A percentile compares a stretch with the other conserved stretches of the same genome.
Conservation (phyloP, 2,797 vertebrate genomes). For the Thaleichthys pacificus region DNA sequence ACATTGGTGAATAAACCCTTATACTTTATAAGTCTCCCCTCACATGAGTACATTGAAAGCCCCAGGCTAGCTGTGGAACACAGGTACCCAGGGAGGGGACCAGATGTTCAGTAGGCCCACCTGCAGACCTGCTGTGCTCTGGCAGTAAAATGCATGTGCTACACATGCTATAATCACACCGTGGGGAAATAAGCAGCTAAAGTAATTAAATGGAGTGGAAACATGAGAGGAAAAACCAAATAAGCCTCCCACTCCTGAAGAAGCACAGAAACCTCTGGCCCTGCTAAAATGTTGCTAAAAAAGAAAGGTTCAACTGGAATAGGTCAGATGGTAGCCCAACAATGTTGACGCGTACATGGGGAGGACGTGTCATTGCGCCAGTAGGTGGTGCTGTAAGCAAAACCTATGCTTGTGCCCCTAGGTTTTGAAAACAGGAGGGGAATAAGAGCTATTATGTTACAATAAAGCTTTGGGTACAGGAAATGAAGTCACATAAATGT, state of each 20-base stretch:
- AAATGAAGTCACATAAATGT: conserved; percentile 60
- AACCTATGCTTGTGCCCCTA: conserved; percentile 34
- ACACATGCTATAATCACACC: conserved; percentile 72
- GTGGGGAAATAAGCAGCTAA: conserved; percentile 70
- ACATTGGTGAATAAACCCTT: conserved; percentile 64
- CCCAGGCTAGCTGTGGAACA: conserved; percentile 56
- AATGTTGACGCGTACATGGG: neutral
- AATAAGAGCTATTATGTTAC: conserved; percentile 17
- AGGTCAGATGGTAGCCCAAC: conserved; percentile 16
- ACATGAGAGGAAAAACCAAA: conserved; percentile 62
- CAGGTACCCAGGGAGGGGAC: conserved; percentile 69
- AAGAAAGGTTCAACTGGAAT: neutral
- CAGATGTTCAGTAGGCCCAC: conserved; percentile 73
- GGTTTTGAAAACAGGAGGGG: conserved; percentile 25
- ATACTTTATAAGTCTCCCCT: conserved; percentile 64
- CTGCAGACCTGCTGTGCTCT: conserved; percentile 65
- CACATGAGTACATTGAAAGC: conserved; percentile 60
- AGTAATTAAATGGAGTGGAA: conserved; percentile 66
- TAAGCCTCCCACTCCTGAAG: conserved; percentile 40
- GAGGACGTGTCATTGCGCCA: conserved; percentile 44
- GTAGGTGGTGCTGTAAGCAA: conserved; percentile 64
- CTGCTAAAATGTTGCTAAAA: conserved; percentile 12
- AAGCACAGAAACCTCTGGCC: conserved; percentile 42
- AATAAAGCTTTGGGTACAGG: conserved; percentile 38
- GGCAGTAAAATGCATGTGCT: conserved; percentile 70